Evolutionary conservation across 2,113 vertebrate genomes (phyloP).

Genomic region (Cyprinodon variegatus): DNA sequence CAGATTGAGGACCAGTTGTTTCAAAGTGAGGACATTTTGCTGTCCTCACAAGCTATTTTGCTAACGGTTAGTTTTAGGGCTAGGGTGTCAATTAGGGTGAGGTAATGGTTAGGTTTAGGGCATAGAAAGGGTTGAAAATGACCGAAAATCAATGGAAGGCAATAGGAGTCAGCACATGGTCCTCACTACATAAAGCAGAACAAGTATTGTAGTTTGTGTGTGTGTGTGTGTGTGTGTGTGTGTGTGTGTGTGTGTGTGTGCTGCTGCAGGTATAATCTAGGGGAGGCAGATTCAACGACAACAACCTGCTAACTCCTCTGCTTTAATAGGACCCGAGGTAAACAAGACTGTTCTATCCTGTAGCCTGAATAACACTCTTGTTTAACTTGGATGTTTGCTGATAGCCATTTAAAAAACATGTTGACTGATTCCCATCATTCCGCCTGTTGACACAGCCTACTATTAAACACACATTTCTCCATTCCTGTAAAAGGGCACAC

Average conservation of each 20-base stretch:
- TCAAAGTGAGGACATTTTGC: too few species aligned
- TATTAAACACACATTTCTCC: constrained; percentile 41
- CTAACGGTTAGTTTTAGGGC: too few species aligned
- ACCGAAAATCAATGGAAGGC: too few species aligned
- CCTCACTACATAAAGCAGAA: too few species aligned
- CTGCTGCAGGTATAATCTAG: constrained; percentile 44
- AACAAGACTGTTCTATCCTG: constrained; percentile 56
- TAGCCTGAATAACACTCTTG: constrained; percentile 38
- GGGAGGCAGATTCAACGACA: constrained; percentile 26
- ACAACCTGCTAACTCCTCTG: constrained; percentile 43
- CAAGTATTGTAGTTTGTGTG: too few species aligned
- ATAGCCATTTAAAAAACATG: constrained; percentile 71
- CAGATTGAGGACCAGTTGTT: too few species aligned
- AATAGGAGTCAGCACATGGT: too few species aligned
- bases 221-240: too few species aligned
- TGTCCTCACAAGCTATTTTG: too few species aligned
- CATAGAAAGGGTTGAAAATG: too few species aligned
- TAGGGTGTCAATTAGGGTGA: too few species aligned
- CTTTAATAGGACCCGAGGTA: constrained; percentile 46
- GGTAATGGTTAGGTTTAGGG: too few species aligned
- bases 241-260: not conserved
- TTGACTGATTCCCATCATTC: constrained; percentile 63
- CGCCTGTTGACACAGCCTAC: constrained; percentile 63
- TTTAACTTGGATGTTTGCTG: constrained; percentile 69
- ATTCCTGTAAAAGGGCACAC: constrained; percentile 45